Evolutionary conservation across 2,888 invertebrate genomes (phyloP).

Genomic region (Gymnosoma rotundatum): DNA sequence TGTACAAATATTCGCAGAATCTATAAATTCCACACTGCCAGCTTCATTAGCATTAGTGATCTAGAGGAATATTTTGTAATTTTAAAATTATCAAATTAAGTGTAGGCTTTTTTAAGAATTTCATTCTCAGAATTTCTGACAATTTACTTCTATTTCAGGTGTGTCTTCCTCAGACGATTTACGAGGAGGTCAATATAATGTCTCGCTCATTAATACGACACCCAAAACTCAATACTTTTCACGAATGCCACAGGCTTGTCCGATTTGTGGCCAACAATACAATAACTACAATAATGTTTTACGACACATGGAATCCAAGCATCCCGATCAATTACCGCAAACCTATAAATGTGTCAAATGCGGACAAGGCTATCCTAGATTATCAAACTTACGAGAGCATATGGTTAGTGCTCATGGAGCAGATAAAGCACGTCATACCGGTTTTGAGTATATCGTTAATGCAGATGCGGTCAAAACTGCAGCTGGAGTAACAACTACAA

Average conservation of each 20-base stretch:
- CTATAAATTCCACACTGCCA: too few relatives aligned
- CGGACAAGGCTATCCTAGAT: slow-evolving; percentile 80
- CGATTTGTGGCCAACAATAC: slow-evolving; percentile 82
- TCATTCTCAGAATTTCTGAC: neutral
- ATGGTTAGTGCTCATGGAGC: slow-evolving; percentile 81
- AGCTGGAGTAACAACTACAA: slow-evolving; percentile 73
- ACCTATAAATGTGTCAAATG: slow-evolving; percentile 82
- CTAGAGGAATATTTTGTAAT: too few relatives aligned
- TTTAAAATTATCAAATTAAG: too few relatives aligned
- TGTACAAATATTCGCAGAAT: too few relatives aligned
- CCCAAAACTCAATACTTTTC: slow-evolving; percentile 80
- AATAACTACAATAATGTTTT: slow-evolving; percentile 82
- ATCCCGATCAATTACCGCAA: slow-evolving; percentile 82
- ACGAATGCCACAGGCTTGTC: slow-evolving; percentile 81
- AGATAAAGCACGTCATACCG: slow-evolving; percentile 78
- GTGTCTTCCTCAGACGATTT: slow-evolving; percentile 77
- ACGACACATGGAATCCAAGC: slow-evolving; percentile 82
- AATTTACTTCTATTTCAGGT: slow-evolving; percentile 66
- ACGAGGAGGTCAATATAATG: slow-evolving; percentile 72
- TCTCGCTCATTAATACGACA: slow-evolving; percentile 63
- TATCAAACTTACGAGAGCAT: slow-evolving; percentile 81
- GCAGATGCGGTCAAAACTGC: slow-evolving; percentile 79
- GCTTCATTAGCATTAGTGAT: too few relatives aligned
- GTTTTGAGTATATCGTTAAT: slow-evolving; percentile 80
- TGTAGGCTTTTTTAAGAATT: neutral